Base-by-base conservation (phyloP, 2,797 vertebrate genomes). In the Scleropages formosus region DNA sequence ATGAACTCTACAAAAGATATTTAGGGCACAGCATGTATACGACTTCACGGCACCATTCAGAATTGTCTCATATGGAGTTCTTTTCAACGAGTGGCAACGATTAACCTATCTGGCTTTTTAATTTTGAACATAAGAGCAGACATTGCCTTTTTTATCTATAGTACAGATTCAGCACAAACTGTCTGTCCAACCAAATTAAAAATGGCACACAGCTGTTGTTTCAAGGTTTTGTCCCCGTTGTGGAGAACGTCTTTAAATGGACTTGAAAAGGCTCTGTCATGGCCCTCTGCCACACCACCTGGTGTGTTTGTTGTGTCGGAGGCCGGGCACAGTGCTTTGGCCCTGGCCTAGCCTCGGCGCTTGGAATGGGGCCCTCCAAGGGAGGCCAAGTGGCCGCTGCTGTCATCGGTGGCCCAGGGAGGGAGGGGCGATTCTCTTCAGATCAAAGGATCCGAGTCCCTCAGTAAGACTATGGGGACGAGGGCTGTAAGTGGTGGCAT, bases 1-100 rank as follows among this genome's bases (percentile, higher is more conserved):
- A 73, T 61, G 56, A 56, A 39, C 60, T 73, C 39, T n/a, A 46
- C 31, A 46, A 58, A 60, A 73, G 58, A 61, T 46, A 46, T 49
- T 56, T 61, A 72, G 56, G 56, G 44, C 8, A 13, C 10, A 46
- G 20, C 56, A 61, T 47, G 46, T 61, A 47, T 27, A 60, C 58
- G 80, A 79, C 58, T 20, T 53, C 49, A 53, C 24, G 27, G 39
- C 24, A 56, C 51, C 49, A 8, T 51, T 51, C 68, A 71, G 53
- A n/a, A 49, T 71, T 27, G 26, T 58, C 53, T 58, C 58, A 69
- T 69, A 26, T 56, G 69, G 51, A 49, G 49, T 58, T 58, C 69
- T 71, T 56, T 51, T 49, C 24, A 22, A 18, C 69, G 71, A 27
- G 71, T 56, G 26, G 53, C 69, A 56, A 58, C 31, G 31, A 2